phyloP scores from a whole-genome alignment of 2,888 invertebrate species.

The Apamea anceps region DNA sequence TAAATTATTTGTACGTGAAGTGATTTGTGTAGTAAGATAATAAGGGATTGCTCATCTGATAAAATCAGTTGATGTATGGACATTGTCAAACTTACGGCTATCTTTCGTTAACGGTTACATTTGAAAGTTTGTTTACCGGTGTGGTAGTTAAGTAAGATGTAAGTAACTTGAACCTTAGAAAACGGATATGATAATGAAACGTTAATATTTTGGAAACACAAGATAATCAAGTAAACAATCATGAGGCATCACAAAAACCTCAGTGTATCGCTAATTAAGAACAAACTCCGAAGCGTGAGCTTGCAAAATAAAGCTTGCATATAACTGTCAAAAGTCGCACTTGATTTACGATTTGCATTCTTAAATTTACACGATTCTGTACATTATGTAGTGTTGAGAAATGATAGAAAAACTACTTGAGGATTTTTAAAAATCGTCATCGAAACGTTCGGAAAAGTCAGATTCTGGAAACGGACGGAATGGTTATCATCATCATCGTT shows the following conservation, averaged over 20 bases:
- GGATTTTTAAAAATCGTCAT: neutral
- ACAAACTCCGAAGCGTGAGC: conserved; percentile 44
- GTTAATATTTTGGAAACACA: conserved; percentile 41
- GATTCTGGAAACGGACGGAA: neutral
- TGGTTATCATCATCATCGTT: no score
- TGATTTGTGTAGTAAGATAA: neutral
- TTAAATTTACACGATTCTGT: neutral
- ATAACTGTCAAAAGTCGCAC: conserved; percentile 59
- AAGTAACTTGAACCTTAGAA: conserved; percentile 9
- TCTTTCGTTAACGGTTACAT: neutral
- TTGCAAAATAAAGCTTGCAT: conserved; percentile 49
- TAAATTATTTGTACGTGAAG: neutral
- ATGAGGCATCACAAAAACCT: conserved; percentile 2
- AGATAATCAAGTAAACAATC: conserved; percentile 42
- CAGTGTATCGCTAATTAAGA: conserved; percentile 56
- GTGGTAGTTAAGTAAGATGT: conserved; percentile 13
- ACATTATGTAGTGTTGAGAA: conserved; percentile 2
- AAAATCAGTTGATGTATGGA: neutral
- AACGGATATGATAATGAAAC: conserved; percentile 42
- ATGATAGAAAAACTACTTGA: conserved; percentile 1
- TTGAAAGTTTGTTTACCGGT: neutral
- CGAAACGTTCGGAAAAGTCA: neutral
- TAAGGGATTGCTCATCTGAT: neutral
- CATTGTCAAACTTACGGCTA: neutral
- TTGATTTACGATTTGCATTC: conserved; percentile 48